Conservation (phyloP, 1,140 invertebrate genomes). For the Drosophila obscura region DNA sequence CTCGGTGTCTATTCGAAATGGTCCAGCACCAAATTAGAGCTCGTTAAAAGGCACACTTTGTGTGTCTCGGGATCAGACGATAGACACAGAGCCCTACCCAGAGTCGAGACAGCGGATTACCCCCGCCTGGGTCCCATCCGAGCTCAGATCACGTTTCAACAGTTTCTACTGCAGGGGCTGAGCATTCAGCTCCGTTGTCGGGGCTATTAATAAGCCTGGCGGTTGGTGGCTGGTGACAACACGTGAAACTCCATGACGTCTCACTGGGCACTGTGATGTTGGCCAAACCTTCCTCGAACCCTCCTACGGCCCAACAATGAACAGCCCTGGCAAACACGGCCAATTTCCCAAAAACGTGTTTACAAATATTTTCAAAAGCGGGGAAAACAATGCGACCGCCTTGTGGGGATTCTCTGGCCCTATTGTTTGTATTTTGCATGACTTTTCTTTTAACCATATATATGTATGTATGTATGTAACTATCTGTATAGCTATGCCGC, state of each 20-base stretch:
- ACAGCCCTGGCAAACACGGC: constrained; percentile 58
- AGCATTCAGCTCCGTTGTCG: constrained; percentile 24
- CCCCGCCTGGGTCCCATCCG: constrained; percentile 33
- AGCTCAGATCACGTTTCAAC: constrained; percentile 70
- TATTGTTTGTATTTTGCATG: constrained; percentile 62
- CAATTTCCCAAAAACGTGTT: constrained; percentile 76
- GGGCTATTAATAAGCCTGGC: constrained; percentile 73
- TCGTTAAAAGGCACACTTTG: constrained; percentile 79
- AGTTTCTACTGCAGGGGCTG: constrained; percentile 66
- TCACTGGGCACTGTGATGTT: constrained; percentile 68
- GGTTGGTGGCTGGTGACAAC: constrained; percentile 83
- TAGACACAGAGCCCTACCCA: constrained; percentile 7
- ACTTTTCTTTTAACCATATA: constrained; percentile 59
- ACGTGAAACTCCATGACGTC: constrained; percentile 82
- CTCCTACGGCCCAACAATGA: constrained; percentile 46
- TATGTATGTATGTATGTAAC: constrained; percentile 1
- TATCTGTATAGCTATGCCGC: constrained; percentile 9
- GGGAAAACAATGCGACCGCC: constrained; percentile 61
- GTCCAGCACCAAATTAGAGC: constrained; percentile 77
- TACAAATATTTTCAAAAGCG: constrained; percentile 81
- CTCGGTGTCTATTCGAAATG: constrained; percentile 50
- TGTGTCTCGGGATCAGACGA: constrained; percentile 41
- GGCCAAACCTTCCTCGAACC: constrained; percentile 61
- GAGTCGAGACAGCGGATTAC: constrained; percentile 55
- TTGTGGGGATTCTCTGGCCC: constrained; percentile 30